A percentile compares a stretch with the other conserved stretches of the same genome.
Evolutionary conservation across 2,797 vertebrate genomes (phyloP).

Genomic region (Aldrovandia affinis): DNA sequence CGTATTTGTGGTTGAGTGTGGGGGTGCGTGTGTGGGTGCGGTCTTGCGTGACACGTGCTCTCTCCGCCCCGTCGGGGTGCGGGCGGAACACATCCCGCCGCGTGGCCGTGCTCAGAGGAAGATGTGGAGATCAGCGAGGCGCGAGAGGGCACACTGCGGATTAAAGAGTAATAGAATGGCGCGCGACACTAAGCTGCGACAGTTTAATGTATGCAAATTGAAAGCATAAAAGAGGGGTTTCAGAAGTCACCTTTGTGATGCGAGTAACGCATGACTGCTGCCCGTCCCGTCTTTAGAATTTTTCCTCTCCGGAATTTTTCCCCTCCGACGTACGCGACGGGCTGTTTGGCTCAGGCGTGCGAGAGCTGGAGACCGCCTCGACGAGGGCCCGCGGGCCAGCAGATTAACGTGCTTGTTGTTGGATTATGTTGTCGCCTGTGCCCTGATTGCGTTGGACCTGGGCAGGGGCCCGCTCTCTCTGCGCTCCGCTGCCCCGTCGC

Average conservation of each 20-base stretch:
- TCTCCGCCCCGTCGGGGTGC: neutral
- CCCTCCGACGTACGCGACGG: neutral
- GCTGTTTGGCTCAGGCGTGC: neutral
- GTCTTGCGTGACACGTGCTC: neutral
- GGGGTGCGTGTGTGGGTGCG: neutral
- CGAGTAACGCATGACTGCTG: neutral
- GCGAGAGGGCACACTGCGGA: neutral
- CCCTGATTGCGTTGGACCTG: neutral
- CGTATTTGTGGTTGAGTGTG: neutral
- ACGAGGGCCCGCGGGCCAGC: neutral
- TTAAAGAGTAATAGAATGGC: slow-evolving; percentile 21
- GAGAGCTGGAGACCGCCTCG: neutral
- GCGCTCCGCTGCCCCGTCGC: too few relatives aligned
- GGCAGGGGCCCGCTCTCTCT: neutral
- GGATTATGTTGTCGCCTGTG: neutral
- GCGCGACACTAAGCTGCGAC: slow-evolving; percentile 10
- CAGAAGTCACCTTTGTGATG: slow-evolving; percentile 10
- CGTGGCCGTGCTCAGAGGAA: neutral
- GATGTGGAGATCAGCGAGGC: neutral
- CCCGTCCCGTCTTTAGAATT: neutral
- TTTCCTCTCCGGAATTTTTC: neutral
- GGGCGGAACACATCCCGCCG: neutral
- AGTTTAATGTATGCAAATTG: slow-evolving; percentile 24
- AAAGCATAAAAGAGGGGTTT: neutral
- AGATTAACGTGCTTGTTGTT: neutral